Evolutionary conservation across 2,888 invertebrate genomes (phyloP), one percentile per base, ranked within the genome.

Genomic region (Acrobasis repandana): DNA sequence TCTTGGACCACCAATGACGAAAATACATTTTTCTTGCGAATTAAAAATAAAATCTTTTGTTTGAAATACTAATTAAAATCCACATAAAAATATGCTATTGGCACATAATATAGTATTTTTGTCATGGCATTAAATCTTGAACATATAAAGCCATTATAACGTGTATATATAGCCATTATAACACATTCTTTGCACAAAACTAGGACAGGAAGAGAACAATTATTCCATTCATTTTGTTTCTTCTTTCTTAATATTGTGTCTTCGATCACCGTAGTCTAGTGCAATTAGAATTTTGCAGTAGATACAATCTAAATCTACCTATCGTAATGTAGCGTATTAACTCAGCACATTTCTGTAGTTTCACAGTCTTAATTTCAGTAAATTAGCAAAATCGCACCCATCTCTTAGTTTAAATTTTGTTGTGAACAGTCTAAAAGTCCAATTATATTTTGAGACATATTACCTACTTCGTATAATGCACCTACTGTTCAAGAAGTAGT

Each of bases 401-500:
- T 51, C 33, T 52, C 33, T 51, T 47, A 28, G 16, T 59, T 43
- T 11, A 20, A 50, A 14, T 43, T 14, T n/a, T 43, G 43, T 11
- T n/a, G n/a, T 14, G n/a, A 28, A 50, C 36, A 46, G 6, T 51
- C n/a, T 43, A 9, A 43, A 51, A 36, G 16, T 34, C 15, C 34
- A n/a, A 28, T n/a, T 43, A 9, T 58, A 43, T 38, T n/a, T 38
- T 58, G 58, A 52, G 15, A 14, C 52, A 52, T 52, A 52, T 33
- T 47, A 52, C n/a, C n/a, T n/a, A n/a, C 34, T 60, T 60, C 52
- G 28, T 34, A 52, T 47, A 46, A 47, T 60, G 60, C 60, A 60
- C 60, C 20, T 46, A 47, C 33, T 18, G 49, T 20, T 49, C 16
- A 49, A 11, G 9, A 14, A 58, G 43, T n/a, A 51, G 43, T 36